A percentile compares a stretch with the other conserved stretches of the same genome.
These are phyloP conservation scores for Clanis bilineata DNA, from an alignment of 2,888 invertebrate species.

Conservation along the genomic window DNA sequence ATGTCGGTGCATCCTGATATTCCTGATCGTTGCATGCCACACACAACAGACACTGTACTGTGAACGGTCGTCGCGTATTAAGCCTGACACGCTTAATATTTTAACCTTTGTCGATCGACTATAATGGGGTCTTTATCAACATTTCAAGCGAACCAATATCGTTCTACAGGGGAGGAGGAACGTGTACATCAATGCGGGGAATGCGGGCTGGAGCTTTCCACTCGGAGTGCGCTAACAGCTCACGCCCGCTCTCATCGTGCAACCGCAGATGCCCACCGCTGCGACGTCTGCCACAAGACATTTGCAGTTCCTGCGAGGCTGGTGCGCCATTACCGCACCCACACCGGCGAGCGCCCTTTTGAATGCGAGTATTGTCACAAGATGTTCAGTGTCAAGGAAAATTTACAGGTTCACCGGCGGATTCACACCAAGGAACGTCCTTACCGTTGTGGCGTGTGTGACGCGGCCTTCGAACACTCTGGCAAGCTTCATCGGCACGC, in stretches of 20 bases:
- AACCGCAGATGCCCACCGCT: constrained; percentile 89
- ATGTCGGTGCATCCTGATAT: constrained; percentile 74
- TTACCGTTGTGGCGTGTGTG: constrained; percentile 94
- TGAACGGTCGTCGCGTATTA: constrained; percentile 59
- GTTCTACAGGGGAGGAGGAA: constrained; percentile 78
- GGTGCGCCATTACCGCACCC: constrained; percentile 92
- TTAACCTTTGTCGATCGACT: constrained; percentile 23
- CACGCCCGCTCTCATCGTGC: constrained; percentile 81
- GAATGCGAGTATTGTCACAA: constrained; percentile 96
- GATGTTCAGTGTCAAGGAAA: constrained; percentile 96
- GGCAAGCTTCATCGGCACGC: constrained; percentile 95
- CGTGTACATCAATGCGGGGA: constrained; percentile 84
- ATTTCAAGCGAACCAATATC: constrained; percentile 53
- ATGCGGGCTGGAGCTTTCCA: constrained; percentile 88
- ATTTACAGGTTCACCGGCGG: constrained; percentile 93
- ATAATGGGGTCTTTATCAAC: constrained; percentile 47
- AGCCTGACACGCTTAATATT: constrained; percentile 32
- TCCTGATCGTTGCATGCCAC: constrained; percentile 73
- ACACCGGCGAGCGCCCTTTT: constrained; percentile 95
- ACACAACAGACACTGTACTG: constrained; percentile 72
- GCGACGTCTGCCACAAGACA: constrained; percentile 94
- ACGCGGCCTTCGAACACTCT: constrained; percentile 94
- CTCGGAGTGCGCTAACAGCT: constrained; percentile 89
- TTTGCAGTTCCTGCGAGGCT: constrained; percentile 95
- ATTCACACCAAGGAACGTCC: constrained; percentile 96